A percentile compares a stretch with the other conserved stretches of the same genome.
phyloP scores from a whole-genome alignment of 1,140 invertebrate species.

The Trypoxylus dichotomus region DNA sequence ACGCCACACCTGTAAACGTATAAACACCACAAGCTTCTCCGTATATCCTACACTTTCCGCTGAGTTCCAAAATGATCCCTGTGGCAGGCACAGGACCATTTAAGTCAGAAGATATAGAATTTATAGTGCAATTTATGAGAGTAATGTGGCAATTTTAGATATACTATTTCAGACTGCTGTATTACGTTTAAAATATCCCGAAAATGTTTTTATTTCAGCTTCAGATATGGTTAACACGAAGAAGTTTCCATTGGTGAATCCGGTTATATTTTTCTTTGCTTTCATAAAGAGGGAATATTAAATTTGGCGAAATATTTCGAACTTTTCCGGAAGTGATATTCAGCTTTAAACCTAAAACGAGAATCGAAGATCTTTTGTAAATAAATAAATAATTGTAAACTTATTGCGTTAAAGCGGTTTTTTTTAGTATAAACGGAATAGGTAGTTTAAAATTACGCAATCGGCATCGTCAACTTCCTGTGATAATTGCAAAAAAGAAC shows the following conservation, averaged over 20 bases:
- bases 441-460: not conserved
- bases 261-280: not conserved
- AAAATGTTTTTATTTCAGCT: not conserved
- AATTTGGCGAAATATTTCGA: not conserved
- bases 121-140: not conserved
- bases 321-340: not conserved
- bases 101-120: not conserved
- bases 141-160: not conserved
- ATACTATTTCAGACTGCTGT: not conserved
- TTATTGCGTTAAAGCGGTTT: not conserved
- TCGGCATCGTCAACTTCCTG: conserved; percentile 42
- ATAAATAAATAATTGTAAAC: not conserved
- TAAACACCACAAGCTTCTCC: too few relatives aligned
- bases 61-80: too few relatives aligned
- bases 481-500: conserved; percentile 42
- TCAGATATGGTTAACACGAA: not conserved
- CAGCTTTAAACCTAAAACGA: not conserved
- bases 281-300: not conserved
- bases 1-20: too few relatives aligned
- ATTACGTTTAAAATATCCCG: not conserved
- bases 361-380: not conserved
- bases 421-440: not conserved
- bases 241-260: not conserved
- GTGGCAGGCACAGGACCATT: not conserved
- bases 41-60: too few relatives aligned